Percentiles rank a stretch among this genome's conserved stretches.
Conservation (phyloP, 2,888 invertebrate species). For the Seira sanloemensis region DNA sequence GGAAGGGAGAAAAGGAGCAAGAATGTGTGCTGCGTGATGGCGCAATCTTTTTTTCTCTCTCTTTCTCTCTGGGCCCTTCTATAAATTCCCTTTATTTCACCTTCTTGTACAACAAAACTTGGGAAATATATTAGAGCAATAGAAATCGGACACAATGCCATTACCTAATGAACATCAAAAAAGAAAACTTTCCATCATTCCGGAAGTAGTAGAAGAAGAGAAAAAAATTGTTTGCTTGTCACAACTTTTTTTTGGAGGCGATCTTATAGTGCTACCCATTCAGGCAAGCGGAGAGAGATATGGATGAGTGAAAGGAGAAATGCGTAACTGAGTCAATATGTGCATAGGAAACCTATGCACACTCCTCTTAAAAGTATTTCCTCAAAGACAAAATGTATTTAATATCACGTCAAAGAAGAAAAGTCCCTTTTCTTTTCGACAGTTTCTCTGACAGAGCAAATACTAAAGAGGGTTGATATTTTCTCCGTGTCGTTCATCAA, state of each 20-base stretch:
- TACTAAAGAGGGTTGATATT: background rate
- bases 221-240: constrained; percentile 2
- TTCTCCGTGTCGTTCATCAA: background rate
- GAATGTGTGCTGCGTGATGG: constrained; percentile 23
- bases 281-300: too few species aligned
- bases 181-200: background rate
- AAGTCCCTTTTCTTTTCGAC: background rate
- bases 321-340: background rate
- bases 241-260: background rate
- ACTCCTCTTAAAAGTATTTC: background rate
- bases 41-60: constrained; percentile 47
- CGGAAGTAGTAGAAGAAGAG: background rate
- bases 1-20: background rate
- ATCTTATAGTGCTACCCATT: background rate
- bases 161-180: constrained; percentile 51
- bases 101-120: background rate
- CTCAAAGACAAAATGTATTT: background rate
- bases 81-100: background rate
- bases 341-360: background rate
- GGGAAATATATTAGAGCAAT: background rate
- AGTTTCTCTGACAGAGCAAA: background rate
- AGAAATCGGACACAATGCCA: constrained; percentile 49
- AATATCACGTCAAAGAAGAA: background rate
- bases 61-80: background rate
- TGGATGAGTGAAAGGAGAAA: background rate